Conservation (phyloP, 92 coral and sea anemone species). For the Zoanthus gigantus region DNA sequence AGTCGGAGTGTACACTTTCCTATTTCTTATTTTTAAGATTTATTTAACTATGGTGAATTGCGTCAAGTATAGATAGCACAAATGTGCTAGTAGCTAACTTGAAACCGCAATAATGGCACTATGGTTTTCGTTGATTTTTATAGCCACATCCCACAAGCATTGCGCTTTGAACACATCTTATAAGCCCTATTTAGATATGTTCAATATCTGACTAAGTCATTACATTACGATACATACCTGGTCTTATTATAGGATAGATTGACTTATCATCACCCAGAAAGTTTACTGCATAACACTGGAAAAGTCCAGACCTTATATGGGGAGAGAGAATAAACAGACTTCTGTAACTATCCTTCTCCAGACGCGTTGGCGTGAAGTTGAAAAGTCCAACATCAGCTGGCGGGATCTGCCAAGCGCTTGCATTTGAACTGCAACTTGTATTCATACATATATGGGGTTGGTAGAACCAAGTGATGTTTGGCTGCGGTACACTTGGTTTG, state of each 20-base stretch:
- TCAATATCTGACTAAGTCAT: background rate
- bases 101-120: too few species aligned
- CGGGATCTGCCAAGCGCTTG: background rate
- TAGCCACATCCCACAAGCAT: too few species aligned
- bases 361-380: background rate
- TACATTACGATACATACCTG: background rate
- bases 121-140: too few species aligned
- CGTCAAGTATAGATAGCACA: too few species aligned
- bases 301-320: background rate
- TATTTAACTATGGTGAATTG: too few species aligned
- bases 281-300: slow-evolving; percentile 13
- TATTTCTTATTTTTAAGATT: too few species aligned
- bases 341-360: background rate
- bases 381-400: background rate
- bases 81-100: too few species aligned
- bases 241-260: background rate
- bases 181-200: background rate
- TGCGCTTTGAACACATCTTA: background rate
- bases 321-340: background rate
- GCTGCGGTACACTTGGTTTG: slow-evolving; percentile 17
- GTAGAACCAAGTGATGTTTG: slow-evolving; percentile 22
- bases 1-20: too few species aligned
- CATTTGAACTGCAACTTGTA: background rate
- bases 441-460: slow-evolving; percentile 8
- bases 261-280: background rate